Evolutionary conservation across 2,113 vertebrate genomes (phyloP).

Genomic region (Penelope pileata): DNA sequence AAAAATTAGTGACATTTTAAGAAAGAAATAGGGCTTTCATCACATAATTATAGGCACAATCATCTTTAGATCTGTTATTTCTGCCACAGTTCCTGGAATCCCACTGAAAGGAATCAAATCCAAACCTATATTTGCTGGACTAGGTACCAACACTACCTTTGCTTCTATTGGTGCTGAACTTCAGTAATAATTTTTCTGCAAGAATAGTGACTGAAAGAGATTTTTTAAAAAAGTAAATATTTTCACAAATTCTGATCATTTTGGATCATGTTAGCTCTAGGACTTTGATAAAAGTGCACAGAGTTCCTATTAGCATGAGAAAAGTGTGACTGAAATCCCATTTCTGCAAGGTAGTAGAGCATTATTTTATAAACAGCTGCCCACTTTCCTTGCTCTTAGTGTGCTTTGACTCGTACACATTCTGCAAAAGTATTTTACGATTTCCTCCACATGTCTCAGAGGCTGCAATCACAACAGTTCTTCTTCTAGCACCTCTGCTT

Average conservation of each 20-base stretch:
- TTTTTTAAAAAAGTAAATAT: neutral
- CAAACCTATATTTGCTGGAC: neutral
- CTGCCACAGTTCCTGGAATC: neutral
- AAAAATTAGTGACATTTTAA: neutral
- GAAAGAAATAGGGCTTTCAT: neutral
- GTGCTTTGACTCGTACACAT: neutral
- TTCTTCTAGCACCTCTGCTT: neutral
- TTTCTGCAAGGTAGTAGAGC: neutral
- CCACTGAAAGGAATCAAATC: neutral
- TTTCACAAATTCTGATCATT: neutral
- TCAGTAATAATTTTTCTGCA: neutral
- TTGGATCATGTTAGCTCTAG: neutral
- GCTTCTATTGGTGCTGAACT: neutral
- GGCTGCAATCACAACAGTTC: neutral
- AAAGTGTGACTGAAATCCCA: neutral
- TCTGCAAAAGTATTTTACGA: neutral
- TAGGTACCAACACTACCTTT: neutral
- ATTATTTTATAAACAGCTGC: neutral
- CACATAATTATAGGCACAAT: neutral
- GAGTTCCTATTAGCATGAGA: neutral
- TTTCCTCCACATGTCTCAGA: neutral
- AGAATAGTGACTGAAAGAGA: neutral
- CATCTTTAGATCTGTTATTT: neutral
- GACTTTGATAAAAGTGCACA: accelerated
- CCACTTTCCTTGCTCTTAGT: neutral